Conservation (phyloP, 2,797 vertebrate genomes). For the Discoglossus pictus region DNA sequence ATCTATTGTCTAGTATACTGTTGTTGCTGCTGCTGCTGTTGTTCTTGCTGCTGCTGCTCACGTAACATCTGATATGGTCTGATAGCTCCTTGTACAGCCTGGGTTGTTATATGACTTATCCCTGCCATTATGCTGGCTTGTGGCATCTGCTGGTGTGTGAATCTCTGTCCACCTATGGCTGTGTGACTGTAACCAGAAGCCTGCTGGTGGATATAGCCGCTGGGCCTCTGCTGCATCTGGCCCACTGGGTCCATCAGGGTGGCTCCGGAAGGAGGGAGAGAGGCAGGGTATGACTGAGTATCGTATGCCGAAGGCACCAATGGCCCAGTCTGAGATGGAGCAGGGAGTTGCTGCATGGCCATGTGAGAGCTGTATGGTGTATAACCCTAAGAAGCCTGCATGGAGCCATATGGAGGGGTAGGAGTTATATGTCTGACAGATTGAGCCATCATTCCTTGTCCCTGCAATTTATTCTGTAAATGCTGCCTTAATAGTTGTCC, state of each 20-base stretch:
- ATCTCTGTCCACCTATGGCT: constrained; percentile 87
- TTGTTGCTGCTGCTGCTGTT: constrained; percentile 74
- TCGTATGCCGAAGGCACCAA: constrained; percentile 86
- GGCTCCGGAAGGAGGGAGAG: constrained; percentile 84
- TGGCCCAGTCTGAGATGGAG: constrained; percentile 73
- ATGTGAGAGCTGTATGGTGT: constrained; percentile 87
- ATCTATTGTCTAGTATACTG: too few species aligned
- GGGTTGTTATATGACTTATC: constrained; percentile 81
- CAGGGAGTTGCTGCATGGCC: constrained; percentile 84
- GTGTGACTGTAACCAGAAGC: constrained; percentile 86
- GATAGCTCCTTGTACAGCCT: constrained; percentile 83
- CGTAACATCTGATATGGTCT: constrained; percentile 88
- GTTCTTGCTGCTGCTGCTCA: constrained; percentile 78
- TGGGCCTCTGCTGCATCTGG: constrained; percentile 90
- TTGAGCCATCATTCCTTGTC: constrained; percentile 86
- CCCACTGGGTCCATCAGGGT: constrained; percentile 85
- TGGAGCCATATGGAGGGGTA: constrained; percentile 81
- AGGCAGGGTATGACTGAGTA: constrained; percentile 85
- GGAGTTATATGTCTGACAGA: constrained; percentile 89
- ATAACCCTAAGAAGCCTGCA: constrained; percentile 90
- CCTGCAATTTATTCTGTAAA: constrained; percentile 91
- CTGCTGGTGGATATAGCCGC: constrained; percentile 95
- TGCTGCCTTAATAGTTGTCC: constrained; percentile 90
- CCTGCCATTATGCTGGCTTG: constrained; percentile 86
- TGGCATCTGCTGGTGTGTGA: constrained; percentile 88